Evolutionary conservation across 2,888 invertebrate genomes (phyloP), one percentile per base, ranked within the genome.

Genomic region (Deilephila elpenor): DNA sequence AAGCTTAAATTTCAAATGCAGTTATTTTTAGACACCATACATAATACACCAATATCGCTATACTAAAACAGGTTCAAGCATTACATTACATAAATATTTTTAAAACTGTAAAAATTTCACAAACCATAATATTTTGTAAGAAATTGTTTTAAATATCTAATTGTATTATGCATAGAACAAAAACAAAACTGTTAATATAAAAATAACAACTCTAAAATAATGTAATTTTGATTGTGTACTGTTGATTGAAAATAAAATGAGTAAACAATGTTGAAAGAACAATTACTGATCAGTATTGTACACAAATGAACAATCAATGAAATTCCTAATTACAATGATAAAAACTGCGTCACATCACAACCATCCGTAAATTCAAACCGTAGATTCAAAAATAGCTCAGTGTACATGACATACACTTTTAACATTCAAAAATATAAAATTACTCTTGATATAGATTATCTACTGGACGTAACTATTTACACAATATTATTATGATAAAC

Each of bases 301-400:
- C 67, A 14, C 44, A 67, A 67, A 51, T 20, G 17, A 67, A 51
- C 25, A 44, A 20, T 14, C 32, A 61, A 61, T 61, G 29, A 34
- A 62, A 67, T 1, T 25, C 51, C 25, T 51, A 67, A 51, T 67
- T 67, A 67, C 25, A 17, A 37, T 71, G 20, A 71, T 56, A 71
- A 71, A 20, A 71, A 53, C 14, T 67, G 67, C 67, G 32, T 67
- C 67, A 71, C 91, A 86, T 93, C 93, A 92, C 92, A 93, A 92
- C 93, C 93, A 89, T 91, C 76, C 89, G 88, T 89, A 91, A 90
- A 90, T 89, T 86, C 89, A 88, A 89, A 89, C 79, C 83, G 84
- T 86, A 78, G 80, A 84, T 83, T 85, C 89, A 79, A 87, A 89
- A 88, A 51, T 51, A 67, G 8, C 20, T 51, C 44, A 51, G 51